Evolutionary conservation across 2,113 vertebrate species (phyloP).

Genomic region (Herpetotheres cachinnans): DNA sequence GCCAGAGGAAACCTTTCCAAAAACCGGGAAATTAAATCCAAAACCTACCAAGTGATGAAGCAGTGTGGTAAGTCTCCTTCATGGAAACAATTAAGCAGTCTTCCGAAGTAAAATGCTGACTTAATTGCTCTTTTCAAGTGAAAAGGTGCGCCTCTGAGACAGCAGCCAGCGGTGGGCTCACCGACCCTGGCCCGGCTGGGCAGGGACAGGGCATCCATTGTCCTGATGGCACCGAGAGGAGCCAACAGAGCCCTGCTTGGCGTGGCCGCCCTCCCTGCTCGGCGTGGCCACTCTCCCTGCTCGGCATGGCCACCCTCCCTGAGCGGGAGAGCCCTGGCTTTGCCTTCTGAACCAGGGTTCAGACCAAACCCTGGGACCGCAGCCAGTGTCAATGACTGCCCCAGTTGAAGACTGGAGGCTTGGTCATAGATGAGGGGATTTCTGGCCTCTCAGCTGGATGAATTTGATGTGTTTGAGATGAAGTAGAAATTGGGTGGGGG

Average conservation of each 20-base stretch:
- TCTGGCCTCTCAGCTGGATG: background rate
- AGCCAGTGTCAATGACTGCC: background rate
- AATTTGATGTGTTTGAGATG: background rate
- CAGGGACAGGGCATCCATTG: too few species aligned
- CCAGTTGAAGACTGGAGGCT: background rate
- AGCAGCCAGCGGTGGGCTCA: background rate
- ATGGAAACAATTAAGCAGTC: background rate
- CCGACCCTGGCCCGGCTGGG: rapidly evolving
- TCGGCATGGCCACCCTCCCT: too few species aligned
- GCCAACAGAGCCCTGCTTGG: background rate
- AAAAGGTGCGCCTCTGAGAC: background rate
- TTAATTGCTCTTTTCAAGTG: background rate
- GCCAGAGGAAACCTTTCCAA: conserved; percentile 87
- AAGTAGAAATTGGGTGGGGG: background rate
- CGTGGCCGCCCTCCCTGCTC: rapidly evolving
- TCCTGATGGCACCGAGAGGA: background rate
- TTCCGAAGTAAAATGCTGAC: background rate
- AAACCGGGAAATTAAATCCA: conserved; percentile 92
- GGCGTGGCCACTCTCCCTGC: too few species aligned
- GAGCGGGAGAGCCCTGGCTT: background rate
- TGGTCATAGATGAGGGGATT: background rate
- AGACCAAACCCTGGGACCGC: background rate
- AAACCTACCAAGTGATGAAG: conserved; percentile 96
- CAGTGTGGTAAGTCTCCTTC: conserved; percentile 84
- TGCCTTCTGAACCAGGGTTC: background rate